These are phyloP conservation scores for Pyrgus malvae DNA, from an alignment of 2,888 invertebrate genomes.

Conservation along the genomic window DNA sequence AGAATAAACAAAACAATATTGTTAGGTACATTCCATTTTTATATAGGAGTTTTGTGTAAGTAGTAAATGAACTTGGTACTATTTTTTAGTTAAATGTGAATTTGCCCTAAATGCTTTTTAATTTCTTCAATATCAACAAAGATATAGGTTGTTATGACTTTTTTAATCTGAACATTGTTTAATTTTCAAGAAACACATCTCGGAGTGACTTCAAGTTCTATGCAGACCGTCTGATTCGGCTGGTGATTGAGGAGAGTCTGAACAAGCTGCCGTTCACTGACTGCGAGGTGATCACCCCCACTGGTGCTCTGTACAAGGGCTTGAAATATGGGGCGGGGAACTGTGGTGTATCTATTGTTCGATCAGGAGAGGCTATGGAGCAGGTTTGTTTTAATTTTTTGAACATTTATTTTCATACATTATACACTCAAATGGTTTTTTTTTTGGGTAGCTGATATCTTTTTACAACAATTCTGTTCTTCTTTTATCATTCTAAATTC, in stretches of 20 bases:
- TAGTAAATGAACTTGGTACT: no score
- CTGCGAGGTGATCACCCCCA: slow-evolving; percentile 95
- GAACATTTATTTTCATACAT: not conserved
- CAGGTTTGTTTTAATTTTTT: slow-evolving; percentile 71
- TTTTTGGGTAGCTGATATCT: no score
- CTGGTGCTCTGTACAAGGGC: slow-evolving; percentile 94
- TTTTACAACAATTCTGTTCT: no score
- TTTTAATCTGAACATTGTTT: not conserved
- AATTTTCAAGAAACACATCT: slow-evolving; percentile 89
- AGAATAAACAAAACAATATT: no score
- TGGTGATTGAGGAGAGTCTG: slow-evolving; percentile 98
- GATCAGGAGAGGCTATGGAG: slow-evolving; percentile 98
- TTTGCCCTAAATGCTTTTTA: no score
- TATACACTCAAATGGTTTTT: no score
- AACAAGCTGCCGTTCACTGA: slow-evolving; percentile 97
- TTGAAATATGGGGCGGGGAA: slow-evolving; percentile 98
- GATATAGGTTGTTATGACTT: not conserved
- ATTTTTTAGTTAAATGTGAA: no score
- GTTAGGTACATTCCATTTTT: no score
- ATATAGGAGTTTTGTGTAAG: no score
- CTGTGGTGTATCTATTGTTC: slow-evolving; percentile 98
- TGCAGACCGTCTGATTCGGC: slow-evolving; percentile 97
- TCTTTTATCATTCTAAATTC: no score
- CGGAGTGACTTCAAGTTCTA: slow-evolving; percentile 99
- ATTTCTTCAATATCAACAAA: no score